These are phyloP conservation scores for Rhagonycha lutea DNA, from an alignment of 2,888 invertebrate genomes.

Conservation along the genomic window DNA sequence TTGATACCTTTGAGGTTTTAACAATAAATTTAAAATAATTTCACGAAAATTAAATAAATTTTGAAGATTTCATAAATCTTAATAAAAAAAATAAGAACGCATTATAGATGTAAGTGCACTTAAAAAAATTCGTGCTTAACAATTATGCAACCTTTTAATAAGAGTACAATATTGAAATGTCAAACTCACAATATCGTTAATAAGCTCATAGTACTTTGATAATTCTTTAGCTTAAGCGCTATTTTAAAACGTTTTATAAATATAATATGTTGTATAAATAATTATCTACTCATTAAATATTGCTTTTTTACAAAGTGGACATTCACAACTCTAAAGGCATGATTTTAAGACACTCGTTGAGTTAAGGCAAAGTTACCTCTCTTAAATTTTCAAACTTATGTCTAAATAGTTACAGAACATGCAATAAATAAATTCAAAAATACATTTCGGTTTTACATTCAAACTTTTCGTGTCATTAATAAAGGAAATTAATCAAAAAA, in stretches of 20 bases:
- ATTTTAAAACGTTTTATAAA: conserved; percentile 17
- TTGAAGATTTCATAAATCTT: background rate
- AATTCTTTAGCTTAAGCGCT: conserved; percentile 28
- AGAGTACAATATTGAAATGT: conserved; percentile 13
- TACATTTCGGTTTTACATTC: background rate
- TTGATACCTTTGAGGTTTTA: background rate
- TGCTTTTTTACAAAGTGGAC: conserved; percentile 43
- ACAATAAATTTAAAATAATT: background rate
- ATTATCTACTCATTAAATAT: conserved; percentile 34
- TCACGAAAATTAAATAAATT: background rate
- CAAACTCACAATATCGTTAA: conserved; percentile 36
- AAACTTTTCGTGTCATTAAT: background rate
- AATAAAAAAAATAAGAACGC: background rate
- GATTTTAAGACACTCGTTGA: conserved; percentile 32
- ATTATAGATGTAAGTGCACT: conserved; percentile 40
- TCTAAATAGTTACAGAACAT: background rate
- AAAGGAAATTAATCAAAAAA: background rate
- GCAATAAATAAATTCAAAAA: background rate
- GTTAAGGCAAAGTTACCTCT: conserved; percentile 22
- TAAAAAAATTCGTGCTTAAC: conserved; percentile 41
- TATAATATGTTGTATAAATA: conserved; percentile 20
- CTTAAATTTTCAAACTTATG: background rate
- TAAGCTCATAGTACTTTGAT: conserved; percentile 34
- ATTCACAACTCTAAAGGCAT: conserved; percentile 41
- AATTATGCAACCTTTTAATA: conserved; percentile 15